A percentile compares a stretch with the other conserved stretches of the same genome.
Conservation (phyloP, 2,888 invertebrate species). For the Hedya salicella region DNA sequence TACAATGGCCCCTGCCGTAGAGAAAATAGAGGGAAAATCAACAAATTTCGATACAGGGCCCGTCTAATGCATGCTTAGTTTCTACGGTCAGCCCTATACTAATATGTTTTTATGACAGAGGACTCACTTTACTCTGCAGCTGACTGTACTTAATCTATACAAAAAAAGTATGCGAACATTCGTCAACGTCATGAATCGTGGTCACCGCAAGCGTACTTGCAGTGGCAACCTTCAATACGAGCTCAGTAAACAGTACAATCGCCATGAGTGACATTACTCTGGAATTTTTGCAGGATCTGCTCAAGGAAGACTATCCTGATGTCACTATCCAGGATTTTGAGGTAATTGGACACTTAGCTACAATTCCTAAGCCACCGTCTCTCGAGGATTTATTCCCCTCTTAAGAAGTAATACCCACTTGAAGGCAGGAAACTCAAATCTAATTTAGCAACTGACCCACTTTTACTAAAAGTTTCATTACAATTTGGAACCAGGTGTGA, state of each 20-base stretch:
- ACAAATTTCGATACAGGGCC: too few relatives aligned
- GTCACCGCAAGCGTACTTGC: slow-evolving; percentile 28
- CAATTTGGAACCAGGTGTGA: too few relatives aligned
- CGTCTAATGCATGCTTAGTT: too few relatives aligned
- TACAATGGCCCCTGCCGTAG: too few relatives aligned
- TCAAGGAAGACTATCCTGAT: slow-evolving; percentile 83
- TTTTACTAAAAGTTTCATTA: not conserved
- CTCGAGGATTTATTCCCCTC: not conserved
- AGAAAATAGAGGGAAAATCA: too few relatives aligned
- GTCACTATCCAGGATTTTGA: slow-evolving; percentile 83
- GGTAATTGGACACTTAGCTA: slow-evolving; percentile 60
- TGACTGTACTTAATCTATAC: too few relatives aligned
- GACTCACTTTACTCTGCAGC: too few relatives aligned
- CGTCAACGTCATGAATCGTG: slow-evolving; percentile 22
- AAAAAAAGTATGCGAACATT: not conserved
- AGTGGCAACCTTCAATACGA: slow-evolving; percentile 8
- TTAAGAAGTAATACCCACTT: not conserved
- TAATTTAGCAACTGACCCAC: not conserved
- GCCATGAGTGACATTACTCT: slow-evolving; percentile 79
- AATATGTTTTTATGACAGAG: too few relatives aligned
- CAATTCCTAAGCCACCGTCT: not conserved
- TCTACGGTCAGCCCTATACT: too few relatives aligned
- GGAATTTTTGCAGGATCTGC: slow-evolving; percentile 82
- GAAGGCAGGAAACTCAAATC: not conserved
- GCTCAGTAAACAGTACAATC: slow-evolving; percentile 34